These are phyloP conservation scores for Nannobrachium achirus DNA, from an alignment of 2,113 vertebrate genomes.

Conservation along the genomic window DNA sequence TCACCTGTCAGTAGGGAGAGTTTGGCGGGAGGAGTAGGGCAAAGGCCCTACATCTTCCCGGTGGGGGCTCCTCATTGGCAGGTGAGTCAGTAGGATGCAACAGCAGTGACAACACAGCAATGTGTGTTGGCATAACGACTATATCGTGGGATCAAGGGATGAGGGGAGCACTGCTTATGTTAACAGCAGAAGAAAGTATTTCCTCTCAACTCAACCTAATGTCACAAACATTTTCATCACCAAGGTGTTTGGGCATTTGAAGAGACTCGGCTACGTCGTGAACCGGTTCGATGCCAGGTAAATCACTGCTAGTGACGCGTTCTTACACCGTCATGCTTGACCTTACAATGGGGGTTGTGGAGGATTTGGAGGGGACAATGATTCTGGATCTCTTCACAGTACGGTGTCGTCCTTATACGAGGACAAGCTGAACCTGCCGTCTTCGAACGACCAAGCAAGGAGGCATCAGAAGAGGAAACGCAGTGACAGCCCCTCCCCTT, in stretches of 20 bases:
- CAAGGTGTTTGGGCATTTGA: conserved; percentile 96
- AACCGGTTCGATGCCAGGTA: conserved; percentile 90
- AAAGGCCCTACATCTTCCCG: too few species aligned
- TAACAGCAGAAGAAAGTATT: fast-evolving
- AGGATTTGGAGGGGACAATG: neutral
- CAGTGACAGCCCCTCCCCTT: conserved; percentile 62
- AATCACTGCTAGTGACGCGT: neutral
- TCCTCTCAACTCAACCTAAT: neutral
- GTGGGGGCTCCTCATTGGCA: too few species aligned
- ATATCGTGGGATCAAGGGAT: too few species aligned
- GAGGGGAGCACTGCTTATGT: neutral
- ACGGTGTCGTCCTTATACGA: conserved; percentile 73
- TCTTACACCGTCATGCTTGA: too few species aligned
- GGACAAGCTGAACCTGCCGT: conserved; percentile 85
- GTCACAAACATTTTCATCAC: conserved; percentile 34
- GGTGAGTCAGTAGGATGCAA: too few species aligned
- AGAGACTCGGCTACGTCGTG: conserved; percentile 95
- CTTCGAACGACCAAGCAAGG: conserved; percentile 49
- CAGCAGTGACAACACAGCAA: too few species aligned
- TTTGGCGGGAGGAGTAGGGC: too few species aligned
- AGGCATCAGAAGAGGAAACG: conserved; percentile 84
- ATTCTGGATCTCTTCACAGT: conserved; percentile 37
- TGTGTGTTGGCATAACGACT: too few species aligned
- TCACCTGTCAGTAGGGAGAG: too few species aligned
- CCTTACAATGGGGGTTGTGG: too few species aligned